Evolutionary conservation across 2,888 invertebrate species (phyloP), one percentile per base, ranked within the genome.

Genomic region (Heliconius cydno): DNA sequence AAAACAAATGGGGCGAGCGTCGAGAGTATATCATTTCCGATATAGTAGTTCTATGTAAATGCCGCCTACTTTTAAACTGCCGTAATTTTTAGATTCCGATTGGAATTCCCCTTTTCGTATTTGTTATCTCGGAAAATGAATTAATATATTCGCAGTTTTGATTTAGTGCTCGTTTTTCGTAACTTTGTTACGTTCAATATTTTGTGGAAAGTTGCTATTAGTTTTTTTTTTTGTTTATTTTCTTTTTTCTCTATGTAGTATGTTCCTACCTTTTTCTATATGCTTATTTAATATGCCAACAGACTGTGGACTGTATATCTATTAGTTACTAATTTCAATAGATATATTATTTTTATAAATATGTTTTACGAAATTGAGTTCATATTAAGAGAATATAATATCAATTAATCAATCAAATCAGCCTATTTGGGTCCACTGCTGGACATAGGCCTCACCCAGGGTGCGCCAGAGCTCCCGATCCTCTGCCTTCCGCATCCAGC

Each of bases 51-150:
- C 93, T 91, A 94, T 95, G 95, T 91, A 93, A 94, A 95, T 93
- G 90, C 84, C 86, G 91, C 92, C 94, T 94, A 94, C 93, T 95
- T 95, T 94, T 95, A 95, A 95, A 95, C 94, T 94, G 93, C 89
- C 92, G 92, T 95, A 95, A 95, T 94, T 94, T 94, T 94, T 94
- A 92, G 88, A 91, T 94, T 94, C 94, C 95, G 94, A 92, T 94
- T 89, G 88, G 85, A 90, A 89, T 91, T 91, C 93, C 94, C 94
- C 92, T 90, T 87, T 80, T 82, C 86, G 89, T 91, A 91, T 93
- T 92, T 92, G 93, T 94, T 94, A 94, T 94, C 94, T 92, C 86
- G 86, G 85, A 87, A 90, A 91, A 91, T 90, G 90, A 94, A 93
- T 91, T 92, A 92, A 92, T 94, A 89, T 91, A 91, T 93, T 92